Evolutionary conservation across 2,113 vertebrate genomes (phyloP), one percentile per base, ranked within the genome.

Genomic region (Oostethus manadensis): DNA sequence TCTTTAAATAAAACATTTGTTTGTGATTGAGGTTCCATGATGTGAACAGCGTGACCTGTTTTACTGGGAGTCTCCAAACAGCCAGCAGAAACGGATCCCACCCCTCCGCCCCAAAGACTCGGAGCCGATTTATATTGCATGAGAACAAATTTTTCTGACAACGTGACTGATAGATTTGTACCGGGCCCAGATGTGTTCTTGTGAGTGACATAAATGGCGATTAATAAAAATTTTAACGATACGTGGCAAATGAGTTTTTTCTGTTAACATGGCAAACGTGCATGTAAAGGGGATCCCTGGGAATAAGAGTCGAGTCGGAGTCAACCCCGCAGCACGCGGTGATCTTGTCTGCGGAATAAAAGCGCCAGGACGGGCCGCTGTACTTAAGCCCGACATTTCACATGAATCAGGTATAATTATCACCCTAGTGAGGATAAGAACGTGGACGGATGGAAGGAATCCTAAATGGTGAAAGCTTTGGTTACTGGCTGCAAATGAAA

Each of bases 71-170:
- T 76, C 75, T 88, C 85, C 51, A 60, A 86, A 86, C 88, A 88
- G 85, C 76, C 74, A 64, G 84, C 84, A 88, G 90, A 91, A 91
- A 91, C 86, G 84, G 88, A 91, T 92, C 88, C 85, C 86, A 79
- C 81, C 76, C 84, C 83, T 87, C 87, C 76, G 81, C 87, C 87
- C n/a, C 74, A 71, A 87, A 87, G 88, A 90, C 89, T 85, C 86
- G 64, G 64, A 77, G 83, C 86, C 89, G 86, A 93, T 93, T 90
- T 88, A 94, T 93, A 92, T 92, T 93, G 91, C 85, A 93, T 94
- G 93, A 94, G 91, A 93, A 93, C 91, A 93, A 92, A 91, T 90
- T 90, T 93, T 93, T 92, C 88, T 91, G 92, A 94, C 92, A 93
- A 92, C 80, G 91, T 91, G 91, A 90, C 90, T 94, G 91, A 94